Conservation (phyloP, 2,888 invertebrate species). For the Trisateles emortualis region DNA sequence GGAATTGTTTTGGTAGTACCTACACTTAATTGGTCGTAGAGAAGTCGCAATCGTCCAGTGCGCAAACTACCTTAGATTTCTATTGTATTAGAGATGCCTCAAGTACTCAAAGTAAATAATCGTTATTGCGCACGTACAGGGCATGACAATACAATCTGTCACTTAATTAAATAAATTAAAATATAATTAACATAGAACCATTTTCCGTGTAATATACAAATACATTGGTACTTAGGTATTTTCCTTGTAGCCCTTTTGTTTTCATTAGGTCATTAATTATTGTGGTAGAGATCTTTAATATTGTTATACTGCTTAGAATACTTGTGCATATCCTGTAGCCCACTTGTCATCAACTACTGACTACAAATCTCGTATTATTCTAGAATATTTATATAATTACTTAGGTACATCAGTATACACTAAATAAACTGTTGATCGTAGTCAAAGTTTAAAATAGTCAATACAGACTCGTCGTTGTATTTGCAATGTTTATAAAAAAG, state of each 20-base stretch:
- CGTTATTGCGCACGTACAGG: slow-evolving; percentile 30
- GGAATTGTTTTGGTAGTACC: too few relatives aligned
- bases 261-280: slow-evolving; percentile 5
- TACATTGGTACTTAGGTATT: slow-evolving; percentile 17
- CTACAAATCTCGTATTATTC: too few relatives aligned
- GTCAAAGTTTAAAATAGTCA: too few relatives aligned
- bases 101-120: slow-evolving; percentile 24
- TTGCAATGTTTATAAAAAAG: too few relatives aligned
- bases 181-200: slow-evolving; percentile 29
- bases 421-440: too few relatives aligned
- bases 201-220: slow-evolving; percentile 15
- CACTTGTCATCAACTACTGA: too few relatives aligned
- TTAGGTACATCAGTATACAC: too few relatives aligned
- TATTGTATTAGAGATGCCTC: slow-evolving; percentile 37
- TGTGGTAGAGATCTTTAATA: background rate
- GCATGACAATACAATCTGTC: slow-evolving; percentile 38
- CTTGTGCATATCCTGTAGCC: background rate
- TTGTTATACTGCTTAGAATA: background rate
- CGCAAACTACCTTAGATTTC: slow-evolving; percentile 11
- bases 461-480: too few relatives aligned
- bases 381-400: too few relatives aligned
- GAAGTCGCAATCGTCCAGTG: background rate
- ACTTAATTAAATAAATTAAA: slow-evolving; percentile 34
- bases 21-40: too few relatives aligned
- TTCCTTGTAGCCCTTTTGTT: slow-evolving; percentile 20